Evolutionary conservation across 2,797 vertebrate genomes (phyloP).

Genomic region (Microchirus variegatus): DNA sequence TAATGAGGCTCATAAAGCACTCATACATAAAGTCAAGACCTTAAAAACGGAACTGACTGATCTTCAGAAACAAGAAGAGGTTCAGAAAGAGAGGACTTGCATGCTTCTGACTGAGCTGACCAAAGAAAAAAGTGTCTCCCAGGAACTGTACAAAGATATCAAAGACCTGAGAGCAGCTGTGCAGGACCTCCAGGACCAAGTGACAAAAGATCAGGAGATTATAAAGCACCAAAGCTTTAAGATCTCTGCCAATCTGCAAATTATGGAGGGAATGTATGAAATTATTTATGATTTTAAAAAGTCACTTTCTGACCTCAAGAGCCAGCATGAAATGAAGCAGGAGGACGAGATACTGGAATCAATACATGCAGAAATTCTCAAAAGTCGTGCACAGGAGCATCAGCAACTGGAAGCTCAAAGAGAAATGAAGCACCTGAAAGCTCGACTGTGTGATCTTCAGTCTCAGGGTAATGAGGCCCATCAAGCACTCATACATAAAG

Average conservation of each 20-base stretch:
- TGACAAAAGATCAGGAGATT: background rate
- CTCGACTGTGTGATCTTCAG: background rate
- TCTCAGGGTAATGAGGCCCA: background rate
- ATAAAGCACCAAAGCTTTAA: background rate
- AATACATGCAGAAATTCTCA: background rate
- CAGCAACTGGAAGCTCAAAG: background rate
- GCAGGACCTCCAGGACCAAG: background rate
- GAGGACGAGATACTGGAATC: background rate
- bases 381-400: background rate
- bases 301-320: background rate
- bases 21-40: background rate
- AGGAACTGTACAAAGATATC: background rate
- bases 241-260: background rate
- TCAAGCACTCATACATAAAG: background rate
- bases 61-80: background rate
- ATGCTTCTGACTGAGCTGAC: background rate
- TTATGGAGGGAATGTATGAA: background rate
- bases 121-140: background rate
- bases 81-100: background rate
- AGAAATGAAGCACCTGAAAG: background rate
- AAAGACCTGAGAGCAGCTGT: background rate
- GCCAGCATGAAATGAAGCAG: background rate
- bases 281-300: background rate
- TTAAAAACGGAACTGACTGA: background rate
- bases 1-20: background rate